A percentile compares a stretch with the other conserved stretches of the same genome.
Evolutionary conservation across 2,797 vertebrate genomes (phyloP).

Genomic region (Buceros bicornis): DNA sequence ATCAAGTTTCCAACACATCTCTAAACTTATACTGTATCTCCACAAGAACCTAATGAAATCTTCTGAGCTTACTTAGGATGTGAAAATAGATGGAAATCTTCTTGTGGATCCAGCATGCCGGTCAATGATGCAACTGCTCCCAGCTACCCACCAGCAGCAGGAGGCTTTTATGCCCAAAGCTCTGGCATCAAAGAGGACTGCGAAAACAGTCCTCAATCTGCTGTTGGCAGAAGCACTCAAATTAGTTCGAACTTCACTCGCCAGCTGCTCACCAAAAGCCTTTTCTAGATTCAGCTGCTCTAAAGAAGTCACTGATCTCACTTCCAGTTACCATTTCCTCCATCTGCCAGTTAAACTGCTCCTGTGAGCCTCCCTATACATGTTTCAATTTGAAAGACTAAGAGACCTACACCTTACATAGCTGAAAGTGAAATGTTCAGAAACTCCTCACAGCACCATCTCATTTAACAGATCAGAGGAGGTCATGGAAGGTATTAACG

Average conservation of each 20-base stretch:
- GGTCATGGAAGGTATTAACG: background rate
- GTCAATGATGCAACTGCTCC: constrained; percentile 34
- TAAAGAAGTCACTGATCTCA: constrained; percentile 45
- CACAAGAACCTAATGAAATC: background rate
- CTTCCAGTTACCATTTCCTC: constrained; percentile 44
- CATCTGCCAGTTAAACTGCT: constrained; percentile 46
- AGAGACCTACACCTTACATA: background rate
- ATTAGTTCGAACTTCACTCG: background rate
- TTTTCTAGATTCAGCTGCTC: constrained; percentile 33
- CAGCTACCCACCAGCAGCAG: constrained; percentile 5
- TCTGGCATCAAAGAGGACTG: constrained; percentile 6
- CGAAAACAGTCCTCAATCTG: constrained; percentile 49
- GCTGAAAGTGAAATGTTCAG: background rate
- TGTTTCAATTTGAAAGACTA: background rate
- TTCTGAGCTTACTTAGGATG: background rate
- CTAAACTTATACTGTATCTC: background rate
- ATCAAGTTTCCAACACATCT: background rate
- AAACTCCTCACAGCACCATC: background rate
- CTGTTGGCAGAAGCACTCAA: background rate
- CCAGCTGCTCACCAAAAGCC: constrained; percentile 53
- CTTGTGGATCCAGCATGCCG: background rate
- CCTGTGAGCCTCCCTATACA: background rate
- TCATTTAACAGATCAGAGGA: background rate
- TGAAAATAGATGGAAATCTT: background rate
- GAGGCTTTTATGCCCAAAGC: background rate